Base-by-base conservation (phyloP, 2,797 vertebrate species). In the Enteromius mattozi region DNA sequence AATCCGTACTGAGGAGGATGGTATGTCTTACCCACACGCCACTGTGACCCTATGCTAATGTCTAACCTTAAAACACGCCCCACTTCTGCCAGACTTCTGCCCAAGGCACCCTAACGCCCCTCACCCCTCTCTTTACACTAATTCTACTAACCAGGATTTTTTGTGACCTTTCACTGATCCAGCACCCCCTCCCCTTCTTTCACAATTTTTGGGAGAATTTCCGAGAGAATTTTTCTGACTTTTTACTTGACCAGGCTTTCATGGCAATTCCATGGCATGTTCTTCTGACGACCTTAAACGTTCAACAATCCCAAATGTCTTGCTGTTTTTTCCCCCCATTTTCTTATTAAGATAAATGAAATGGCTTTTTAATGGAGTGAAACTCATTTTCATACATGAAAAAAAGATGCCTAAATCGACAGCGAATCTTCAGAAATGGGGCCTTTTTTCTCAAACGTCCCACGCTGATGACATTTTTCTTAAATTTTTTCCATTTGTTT, bases 1-100 rank as follows among this genome's bases (percentile, higher is more conserved):
- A 93, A 92, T 97, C 95, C 98, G 98, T 94, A 99, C 98, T 86
- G 97, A 99, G 96, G 98, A 99, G 96, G 98, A 99, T 96, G 98
- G 98, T 99, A 99, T 97, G 98, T 99, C 96, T 91, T 91, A 91
- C 92, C 89, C 94, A 85, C 82, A 70, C 42, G 78, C 69, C 80
- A 72, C 61, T 81, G 17, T 80, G 65, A 19, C 65, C 49, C 63
- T 85, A 78, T 89, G 54, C 84, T 86, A 86, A 86, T 85, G 65
- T 86, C n/a, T 85, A 84, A 66, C 72, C 10, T 47, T 88, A 13
- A 63, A 30, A 66, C 24, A 79, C 79, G 84, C 70, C 88, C 93
- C 88, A 89, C 89, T 74, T 81, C 78, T 86, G 75, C 82, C 88
- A 91, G 90, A 88, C 70, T 86, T 88, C 88, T 92, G 87, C 81